Conservation (phyloP, 92 coral and sea anemone genomes). For the Palythoa grandiflora region DNA sequence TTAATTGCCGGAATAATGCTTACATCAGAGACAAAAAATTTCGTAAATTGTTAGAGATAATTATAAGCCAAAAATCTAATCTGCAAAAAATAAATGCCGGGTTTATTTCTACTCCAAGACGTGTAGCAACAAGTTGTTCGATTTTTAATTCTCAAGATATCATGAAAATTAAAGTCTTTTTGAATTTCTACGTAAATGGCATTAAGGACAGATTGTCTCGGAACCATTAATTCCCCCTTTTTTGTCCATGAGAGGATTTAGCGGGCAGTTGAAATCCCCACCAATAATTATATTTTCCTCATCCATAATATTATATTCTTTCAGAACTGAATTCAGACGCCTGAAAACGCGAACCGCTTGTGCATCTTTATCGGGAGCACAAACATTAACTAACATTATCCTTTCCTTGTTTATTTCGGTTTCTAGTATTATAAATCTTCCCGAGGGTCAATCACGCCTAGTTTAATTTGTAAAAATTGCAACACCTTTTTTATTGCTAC, state of each 20-base stretch:
- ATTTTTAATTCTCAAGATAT: too few species aligned
- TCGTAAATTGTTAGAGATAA: neutral
- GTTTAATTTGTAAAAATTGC: neutral
- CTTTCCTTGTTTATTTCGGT: neutral
- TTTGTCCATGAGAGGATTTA: too few species aligned
- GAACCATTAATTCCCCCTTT: too few species aligned
- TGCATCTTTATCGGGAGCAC: slow-evolving; percentile 1
- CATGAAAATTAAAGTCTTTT: too few species aligned
- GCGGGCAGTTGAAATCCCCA: slow-evolving; percentile 3
- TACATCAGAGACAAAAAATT: neutral
- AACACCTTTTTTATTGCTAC: neutral
- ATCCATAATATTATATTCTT: neutral
- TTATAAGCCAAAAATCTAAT: neutral
- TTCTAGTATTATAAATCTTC: slow-evolving; percentile 13
- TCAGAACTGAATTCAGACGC: neutral
- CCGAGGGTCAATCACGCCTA: neutral
- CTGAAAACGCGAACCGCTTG: neutral
- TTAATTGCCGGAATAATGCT: slow-evolving; percentile 35
- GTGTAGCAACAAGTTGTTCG: too few species aligned
- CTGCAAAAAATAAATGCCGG: too few species aligned
- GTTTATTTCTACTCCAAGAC: too few species aligned
- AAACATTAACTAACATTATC: neutral
- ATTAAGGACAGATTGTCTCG: too few species aligned
- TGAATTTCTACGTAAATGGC: too few species aligned
- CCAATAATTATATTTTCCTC: neutral